A percentile compares a stretch with the other conserved stretches of the same genome.
Evolutionary conservation across 2,113 vertebrate genomes (phyloP).

Genomic region (Platanista minor): DNA sequence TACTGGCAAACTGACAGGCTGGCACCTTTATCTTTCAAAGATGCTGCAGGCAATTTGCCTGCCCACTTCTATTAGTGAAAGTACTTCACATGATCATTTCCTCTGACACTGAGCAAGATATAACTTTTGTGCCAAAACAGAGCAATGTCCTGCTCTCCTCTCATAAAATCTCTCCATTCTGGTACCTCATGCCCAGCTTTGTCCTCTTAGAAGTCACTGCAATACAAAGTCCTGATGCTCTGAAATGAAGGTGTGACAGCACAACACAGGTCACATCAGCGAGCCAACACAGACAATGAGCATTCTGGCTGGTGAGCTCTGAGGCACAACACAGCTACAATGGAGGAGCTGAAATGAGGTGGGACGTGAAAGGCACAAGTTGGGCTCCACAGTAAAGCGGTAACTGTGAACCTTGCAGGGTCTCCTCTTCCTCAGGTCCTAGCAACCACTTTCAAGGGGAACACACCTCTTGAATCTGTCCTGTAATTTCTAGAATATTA

Average conservation of each 20-base stretch:
- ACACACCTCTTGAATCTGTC: neutral
- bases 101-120: neutral
- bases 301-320: fast-evolving
- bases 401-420: fast-evolving
- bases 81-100: fast-evolving
- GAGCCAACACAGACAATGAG: neutral
- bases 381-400: neutral
- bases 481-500: neutral
- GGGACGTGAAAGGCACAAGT: neutral
- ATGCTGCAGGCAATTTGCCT: neutral
- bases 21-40: neutral
- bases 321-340: neutral
- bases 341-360: fast-evolving
- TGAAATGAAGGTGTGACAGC: too few relatives aligned
- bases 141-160: neutral
- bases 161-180: neutral
- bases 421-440: neutral
- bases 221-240: neutral
- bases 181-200: fast-evolving
- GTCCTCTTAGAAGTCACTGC: neutral
- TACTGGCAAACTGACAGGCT: neutral
- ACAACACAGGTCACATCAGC: fast-evolving
- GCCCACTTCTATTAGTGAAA: neutral
- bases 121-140: neutral
- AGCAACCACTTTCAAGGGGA: neutral